Conservation (phyloP, 2,113 vertebrate genomes). For the Oryzias curvinotus region DNA sequence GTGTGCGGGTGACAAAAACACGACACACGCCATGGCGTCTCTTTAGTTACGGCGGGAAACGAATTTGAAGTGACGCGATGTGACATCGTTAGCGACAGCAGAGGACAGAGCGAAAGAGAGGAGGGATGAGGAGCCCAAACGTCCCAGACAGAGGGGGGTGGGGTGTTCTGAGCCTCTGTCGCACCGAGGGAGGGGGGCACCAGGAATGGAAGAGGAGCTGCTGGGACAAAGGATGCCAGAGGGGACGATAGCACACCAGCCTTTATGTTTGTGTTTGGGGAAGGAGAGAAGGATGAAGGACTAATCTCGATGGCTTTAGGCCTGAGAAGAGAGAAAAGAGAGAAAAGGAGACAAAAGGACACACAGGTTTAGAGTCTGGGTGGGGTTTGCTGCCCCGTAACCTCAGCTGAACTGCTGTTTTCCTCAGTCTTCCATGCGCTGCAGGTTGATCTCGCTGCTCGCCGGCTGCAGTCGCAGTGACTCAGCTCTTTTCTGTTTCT, state of each 20-base stretch:
- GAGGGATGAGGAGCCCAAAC: slow-evolving; percentile 66
- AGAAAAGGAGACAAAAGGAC: slow-evolving; percentile 68
- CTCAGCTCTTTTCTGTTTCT: slow-evolving; percentile 55
- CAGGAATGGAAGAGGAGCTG: slow-evolving; percentile 75
- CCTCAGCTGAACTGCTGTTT: not conserved
- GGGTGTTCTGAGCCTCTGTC: slow-evolving; percentile 69
- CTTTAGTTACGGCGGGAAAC: slow-evolving; percentile 20
- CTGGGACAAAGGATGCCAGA: slow-evolving; percentile 73
- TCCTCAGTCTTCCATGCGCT: not conserved
- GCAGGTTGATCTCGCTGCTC: not conserved
- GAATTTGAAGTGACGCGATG: slow-evolving; percentile 21
- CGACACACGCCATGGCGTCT: slow-evolving; percentile 27
- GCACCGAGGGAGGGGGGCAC: slow-evolving; percentile 53
- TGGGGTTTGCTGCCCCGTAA: slow-evolving; percentile 24
- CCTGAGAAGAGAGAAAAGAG: slow-evolving; percentile 81
- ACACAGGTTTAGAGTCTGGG: slow-evolving; percentile 63
- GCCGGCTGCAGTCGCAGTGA: slow-evolving; percentile 55
- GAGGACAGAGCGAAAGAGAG: slow-evolving; percentile 24
- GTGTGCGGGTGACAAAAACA: slow-evolving; percentile 39
- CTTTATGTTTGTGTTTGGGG: slow-evolving; percentile 75
- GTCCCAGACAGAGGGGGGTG: slow-evolving; percentile 66
- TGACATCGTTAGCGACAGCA: slow-evolving; percentile 50
- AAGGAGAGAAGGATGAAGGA: slow-evolving; percentile 77
- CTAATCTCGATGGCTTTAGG: slow-evolving; percentile 85
- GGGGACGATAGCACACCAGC: slow-evolving; percentile 82